Base-by-base conservation (phyloP, 1,140 invertebrate species). In the Vanessa tameamea region DNA sequence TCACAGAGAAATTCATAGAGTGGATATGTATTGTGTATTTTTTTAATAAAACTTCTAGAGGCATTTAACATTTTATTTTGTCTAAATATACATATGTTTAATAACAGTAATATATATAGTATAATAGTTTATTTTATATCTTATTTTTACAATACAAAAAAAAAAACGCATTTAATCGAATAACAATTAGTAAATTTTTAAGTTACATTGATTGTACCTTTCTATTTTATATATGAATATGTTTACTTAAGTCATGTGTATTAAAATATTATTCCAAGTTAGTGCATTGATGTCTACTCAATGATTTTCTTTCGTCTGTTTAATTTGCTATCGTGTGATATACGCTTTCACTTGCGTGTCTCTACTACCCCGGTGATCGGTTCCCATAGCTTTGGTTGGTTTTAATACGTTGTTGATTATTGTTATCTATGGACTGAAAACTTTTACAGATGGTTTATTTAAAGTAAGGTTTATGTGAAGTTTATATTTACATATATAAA, bases 271-370 rank as follows among this genome's bases (percentile, higher is more conserved):
- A 20, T 70, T 47, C 14, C 15, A 70, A 9, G 2, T 50, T n/a
- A 61, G 14, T 53, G 6, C 65, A 47, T 48, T 37, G n/a, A 61
- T 64, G 13, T 26, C 53, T 20, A 74, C 74, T 83, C 76, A 55
- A 80, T 48, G 51, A 16, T 11, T 64, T 64, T 69, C 14, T 14
- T 64, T 16, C n/a, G 20, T 47, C 51, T 47, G 53, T 23, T 77
- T 76, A 82, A 78, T 81, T 75, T 73, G 72, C 65, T 71, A 77
- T 79, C 81, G 81, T 84, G 84, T 82, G 80, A 81, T 82, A 81
- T 80, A 76, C 72, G 83, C 83, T 87, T 87, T 86, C 84, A 82
- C 84, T 86, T 73, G 78, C 76, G 75, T 81, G 78, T 78, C 69
- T 81, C 66, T 75, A 50, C 69, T 61, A 59, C 69, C 69, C 64